Conservation (phyloP, 1,140 invertebrate genomes). For the Patella vulgata region DNA sequence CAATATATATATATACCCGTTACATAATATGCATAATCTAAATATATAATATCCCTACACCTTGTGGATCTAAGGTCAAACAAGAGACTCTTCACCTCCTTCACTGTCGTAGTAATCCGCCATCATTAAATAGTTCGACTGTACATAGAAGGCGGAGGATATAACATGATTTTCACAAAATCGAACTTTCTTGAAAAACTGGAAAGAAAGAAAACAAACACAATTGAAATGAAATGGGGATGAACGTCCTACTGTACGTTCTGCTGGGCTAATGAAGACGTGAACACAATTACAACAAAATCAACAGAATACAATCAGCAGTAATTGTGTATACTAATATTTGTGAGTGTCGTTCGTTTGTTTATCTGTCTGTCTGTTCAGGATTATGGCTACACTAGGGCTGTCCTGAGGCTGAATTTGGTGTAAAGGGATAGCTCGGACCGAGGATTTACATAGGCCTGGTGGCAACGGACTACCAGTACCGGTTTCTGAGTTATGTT, state of each 20-base stretch:
- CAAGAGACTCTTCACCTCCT: constrained; percentile 39
- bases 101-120: constrained; percentile 25
- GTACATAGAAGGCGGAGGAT: background rate
- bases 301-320: background rate
- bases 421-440: too few relatives aligned
- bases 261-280: background rate
- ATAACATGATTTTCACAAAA: constrained; percentile 21
- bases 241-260: background rate
- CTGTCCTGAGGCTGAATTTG: too few relatives aligned
- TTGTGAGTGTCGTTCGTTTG: too few relatives aligned
- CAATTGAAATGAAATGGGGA: too few relatives aligned
- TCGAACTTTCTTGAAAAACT: constrained; percentile 29
- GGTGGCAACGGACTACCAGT: too few relatives aligned
- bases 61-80: constrained; percentile 14
- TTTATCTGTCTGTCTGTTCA: too few relatives aligned
- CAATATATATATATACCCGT: too few relatives aligned
- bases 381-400: too few relatives aligned
- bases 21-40: background rate
- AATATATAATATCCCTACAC: constrained; percentile 1
- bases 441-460: too few relatives aligned
- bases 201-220: constrained; percentile 10
- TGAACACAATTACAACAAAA: background rate
- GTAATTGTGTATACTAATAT: background rate
- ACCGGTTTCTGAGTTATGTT: too few relatives aligned
- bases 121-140: constrained; percentile 2